These are phyloP conservation scores for Hippocampus zosterae DNA, from an alignment of 2,113 vertebrate species.

Conservation along the genomic window DNA sequence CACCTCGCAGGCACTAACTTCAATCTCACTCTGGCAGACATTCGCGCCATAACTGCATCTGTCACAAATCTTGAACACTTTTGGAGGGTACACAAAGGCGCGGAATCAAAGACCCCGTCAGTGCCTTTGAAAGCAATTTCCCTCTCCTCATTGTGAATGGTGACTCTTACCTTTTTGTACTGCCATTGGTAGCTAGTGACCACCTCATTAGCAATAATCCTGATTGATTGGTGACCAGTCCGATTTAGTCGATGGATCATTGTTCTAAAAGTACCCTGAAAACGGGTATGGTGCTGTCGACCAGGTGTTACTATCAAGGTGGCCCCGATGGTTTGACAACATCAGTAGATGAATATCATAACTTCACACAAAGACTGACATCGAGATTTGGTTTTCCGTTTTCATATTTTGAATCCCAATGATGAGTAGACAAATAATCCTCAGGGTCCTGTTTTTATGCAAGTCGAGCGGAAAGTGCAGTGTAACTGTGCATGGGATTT, in stretches of 20 bases:
- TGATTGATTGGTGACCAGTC: neutral
- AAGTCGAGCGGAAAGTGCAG: too few species aligned
- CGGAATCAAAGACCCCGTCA: neutral
- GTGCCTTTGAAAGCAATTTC: neutral
- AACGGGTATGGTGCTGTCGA: too few species aligned
- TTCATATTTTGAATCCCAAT: too few species aligned
- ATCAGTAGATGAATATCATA: too few species aligned
- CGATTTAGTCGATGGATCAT: neutral
- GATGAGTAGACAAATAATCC: too few species aligned
- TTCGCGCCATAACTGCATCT: slow-evolving; percentile 40
- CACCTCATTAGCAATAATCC: neutral
- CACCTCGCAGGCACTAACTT: slow-evolving; percentile 50
- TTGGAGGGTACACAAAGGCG: neutral
- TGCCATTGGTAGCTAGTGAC: neutral
- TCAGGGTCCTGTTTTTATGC: too few species aligned
- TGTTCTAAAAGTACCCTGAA: neutral
- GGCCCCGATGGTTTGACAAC: too few species aligned
- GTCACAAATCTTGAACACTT: slow-evolving; percentile 45
- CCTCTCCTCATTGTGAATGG: neutral
- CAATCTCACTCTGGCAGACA: slow-evolving; percentile 47
- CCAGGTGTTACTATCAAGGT: too few species aligned
- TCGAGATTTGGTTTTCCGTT: too few species aligned
- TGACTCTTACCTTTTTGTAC: neutral
- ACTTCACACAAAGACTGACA: too few species aligned
- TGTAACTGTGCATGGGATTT: too few species aligned